phyloP scores from a whole-genome alignment of 2,888 invertebrate species.

The Trissolcus japonicus region DNA sequence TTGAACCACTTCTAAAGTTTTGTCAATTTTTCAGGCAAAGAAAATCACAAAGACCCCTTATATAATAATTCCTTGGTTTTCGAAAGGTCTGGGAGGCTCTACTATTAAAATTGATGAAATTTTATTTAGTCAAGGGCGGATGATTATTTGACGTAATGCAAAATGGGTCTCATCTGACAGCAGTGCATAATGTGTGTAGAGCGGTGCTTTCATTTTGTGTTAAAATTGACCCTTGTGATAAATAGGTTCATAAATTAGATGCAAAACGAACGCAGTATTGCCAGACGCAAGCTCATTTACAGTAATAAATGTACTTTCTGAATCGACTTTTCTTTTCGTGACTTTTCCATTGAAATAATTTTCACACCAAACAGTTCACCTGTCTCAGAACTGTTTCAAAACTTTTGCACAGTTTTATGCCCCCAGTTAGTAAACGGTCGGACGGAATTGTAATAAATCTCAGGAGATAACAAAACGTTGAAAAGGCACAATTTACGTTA shows the following conservation, averaged over 20 bases:
- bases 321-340: conserved; percentile 8
- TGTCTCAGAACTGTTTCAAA: conserved; percentile 2
- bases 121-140: background rate
- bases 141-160: conserved; percentile 1
- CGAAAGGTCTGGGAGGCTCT: no score
- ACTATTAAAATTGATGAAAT: no score
- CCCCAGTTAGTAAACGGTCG: conserved; percentile 2
- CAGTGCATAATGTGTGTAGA: background rate
- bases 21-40: no score
- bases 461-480: background rate
- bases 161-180: conserved; percentile 3
- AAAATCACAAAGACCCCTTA: no score
- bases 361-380: conserved; percentile 14
- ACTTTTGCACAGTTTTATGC: conserved; percentile 9
- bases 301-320: conserved; percentile 28
- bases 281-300: conserved; percentile 30
- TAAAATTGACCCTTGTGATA: conserved; percentile 37
- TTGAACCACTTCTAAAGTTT: no score
- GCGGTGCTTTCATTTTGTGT: conserved; percentile 32
- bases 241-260: conserved; percentile 34
- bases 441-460: conserved; percentile 14
- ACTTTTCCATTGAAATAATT: conserved; percentile 4
- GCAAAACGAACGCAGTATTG: conserved; percentile 18
- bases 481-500: background rate
- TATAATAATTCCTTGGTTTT: no score